Percentiles rank a stretch among this genome's conserved stretches.
These are phyloP conservation scores for Megamerina dolium DNA, from an alignment of 2,888 invertebrate genomes.

Conservation along the genomic window DNA sequence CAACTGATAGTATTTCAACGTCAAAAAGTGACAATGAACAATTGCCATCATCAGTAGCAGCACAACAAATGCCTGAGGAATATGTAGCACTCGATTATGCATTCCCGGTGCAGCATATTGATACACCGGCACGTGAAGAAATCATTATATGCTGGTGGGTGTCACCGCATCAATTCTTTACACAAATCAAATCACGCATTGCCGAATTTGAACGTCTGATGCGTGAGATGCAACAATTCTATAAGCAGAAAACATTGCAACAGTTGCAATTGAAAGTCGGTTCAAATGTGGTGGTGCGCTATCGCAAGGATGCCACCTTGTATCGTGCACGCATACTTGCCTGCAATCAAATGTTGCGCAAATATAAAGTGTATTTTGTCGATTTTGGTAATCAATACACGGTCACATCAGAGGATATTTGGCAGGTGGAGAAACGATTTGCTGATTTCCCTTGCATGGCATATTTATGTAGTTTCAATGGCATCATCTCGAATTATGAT, in stretches of 20 bases:
- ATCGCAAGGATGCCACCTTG: conserved; percentile 63
- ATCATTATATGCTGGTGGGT: conserved; percentile 69
- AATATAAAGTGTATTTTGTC: conserved; percentile 64
- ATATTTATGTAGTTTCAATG: conserved; percentile 60
- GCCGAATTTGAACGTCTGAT: conserved; percentile 62
- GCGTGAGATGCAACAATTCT: conserved; percentile 63
- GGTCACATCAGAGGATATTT: conserved; percentile 60
- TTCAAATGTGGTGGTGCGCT: conserved; percentile 63
- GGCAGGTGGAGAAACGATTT: conserved; percentile 62
- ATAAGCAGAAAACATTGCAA: conserved; percentile 51
- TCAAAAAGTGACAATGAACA: no score
- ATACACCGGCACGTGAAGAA: conserved; percentile 54
- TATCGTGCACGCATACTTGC: conserved; percentile 64
- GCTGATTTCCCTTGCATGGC: conserved; percentile 65
- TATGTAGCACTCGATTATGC: conserved; percentile 52
- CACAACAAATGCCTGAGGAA: conserved; percentile 4
- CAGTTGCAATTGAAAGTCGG: conserved; percentile 52
- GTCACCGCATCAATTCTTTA: conserved; percentile 67
- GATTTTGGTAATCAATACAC: conserved; percentile 70
- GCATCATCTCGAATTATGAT: conserved; percentile 56
- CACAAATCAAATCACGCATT: conserved; percentile 53
- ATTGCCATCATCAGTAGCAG: background rate
- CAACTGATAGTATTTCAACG: no score
- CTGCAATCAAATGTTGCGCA: conserved; percentile 53
- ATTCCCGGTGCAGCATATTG: conserved; percentile 51